A percentile compares a stretch with the other conserved stretches of the same genome.
These are phyloP conservation scores for Lasioglossum figueresi DNA, from an alignment of 2,888 invertebrate species.

Conservation along the genomic window DNA sequence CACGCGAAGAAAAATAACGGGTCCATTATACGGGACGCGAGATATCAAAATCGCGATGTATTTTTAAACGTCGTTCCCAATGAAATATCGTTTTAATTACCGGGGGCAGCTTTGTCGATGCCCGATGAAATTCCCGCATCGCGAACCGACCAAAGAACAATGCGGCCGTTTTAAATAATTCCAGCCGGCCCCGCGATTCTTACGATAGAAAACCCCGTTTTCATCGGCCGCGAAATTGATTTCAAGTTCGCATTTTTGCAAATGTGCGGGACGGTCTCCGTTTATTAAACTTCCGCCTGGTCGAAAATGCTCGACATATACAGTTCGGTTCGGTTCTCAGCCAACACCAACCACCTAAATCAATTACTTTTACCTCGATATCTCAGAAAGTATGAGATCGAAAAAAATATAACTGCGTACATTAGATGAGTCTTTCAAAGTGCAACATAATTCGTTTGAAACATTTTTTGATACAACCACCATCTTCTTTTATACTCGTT, in stretches of 20 bases:
- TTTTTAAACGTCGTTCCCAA: conserved; percentile 44
- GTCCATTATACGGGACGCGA: conserved; percentile 29
- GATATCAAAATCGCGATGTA: conserved; percentile 32
- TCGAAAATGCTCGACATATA: background rate
- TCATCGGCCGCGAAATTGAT: conserved; percentile 45
- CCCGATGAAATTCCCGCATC: conserved; percentile 18
- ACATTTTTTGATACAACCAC: too few species aligned
- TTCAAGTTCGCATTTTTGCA: conserved; percentile 39
- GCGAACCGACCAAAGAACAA: background rate
- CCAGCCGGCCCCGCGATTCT: conserved; percentile 24
- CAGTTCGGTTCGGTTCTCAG: background rate
- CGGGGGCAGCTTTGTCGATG: conserved; percentile 35
- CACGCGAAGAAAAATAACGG: background rate
- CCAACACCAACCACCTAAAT: background rate
- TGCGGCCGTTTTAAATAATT: conserved; percentile 36
- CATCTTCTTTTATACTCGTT: too few species aligned
- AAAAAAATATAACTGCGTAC: background rate
- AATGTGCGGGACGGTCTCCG: conserved; percentile 28
- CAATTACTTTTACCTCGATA: background rate
- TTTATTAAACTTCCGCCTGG: conserved; percentile 48
- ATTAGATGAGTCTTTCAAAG: background rate
- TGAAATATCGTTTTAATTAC: conserved; percentile 52
- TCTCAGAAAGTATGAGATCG: background rate
- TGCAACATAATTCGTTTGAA: too few species aligned
- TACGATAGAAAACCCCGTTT: conserved; percentile 38